Evolutionary conservation across 2,888 invertebrate genomes (phyloP).

Genomic region (Caenorhabditis afra): DNA sequence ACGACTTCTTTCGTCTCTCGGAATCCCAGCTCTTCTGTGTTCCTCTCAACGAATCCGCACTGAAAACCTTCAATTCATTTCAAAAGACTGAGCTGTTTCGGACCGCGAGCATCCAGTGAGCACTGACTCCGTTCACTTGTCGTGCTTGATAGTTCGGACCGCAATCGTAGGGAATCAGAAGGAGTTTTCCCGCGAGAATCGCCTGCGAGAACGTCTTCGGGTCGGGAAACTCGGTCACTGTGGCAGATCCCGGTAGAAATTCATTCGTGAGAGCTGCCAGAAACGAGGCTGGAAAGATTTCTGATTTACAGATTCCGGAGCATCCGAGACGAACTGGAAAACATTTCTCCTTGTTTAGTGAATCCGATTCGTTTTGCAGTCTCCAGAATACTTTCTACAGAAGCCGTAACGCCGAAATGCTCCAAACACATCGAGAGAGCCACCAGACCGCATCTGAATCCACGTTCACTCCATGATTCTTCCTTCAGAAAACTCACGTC

Average conservation of each 20-base stretch:
- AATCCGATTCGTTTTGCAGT: slow-evolving; percentile 85
- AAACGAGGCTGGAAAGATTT: slow-evolving; percentile 55
- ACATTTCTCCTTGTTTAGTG: slow-evolving; percentile 91
- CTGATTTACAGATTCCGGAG: not conserved
- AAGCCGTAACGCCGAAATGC: slow-evolving; percentile 69
- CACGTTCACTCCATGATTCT: not conserved
- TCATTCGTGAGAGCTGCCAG: slow-evolving; percentile 59
- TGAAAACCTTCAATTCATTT: slow-evolving; percentile 10
- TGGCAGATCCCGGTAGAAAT: slow-evolving; percentile 32
- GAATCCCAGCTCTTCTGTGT: not conserved
- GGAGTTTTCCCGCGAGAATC: slow-evolving; percentile 35
- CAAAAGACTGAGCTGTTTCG: slow-evolving; percentile 13
- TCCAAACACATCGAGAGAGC: slow-evolving; percentile 61
- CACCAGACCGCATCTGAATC: slow-evolving; percentile 65
- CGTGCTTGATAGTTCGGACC: slow-evolving; percentile 76
- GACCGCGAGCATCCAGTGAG: slow-evolving; percentile 77
- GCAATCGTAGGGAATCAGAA: slow-evolving; percentile 77
- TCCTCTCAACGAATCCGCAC: slow-evolving; percentile 41
- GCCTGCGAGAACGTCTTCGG: slow-evolving; percentile 26
- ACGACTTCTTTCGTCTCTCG: slow-evolving; percentile 8
- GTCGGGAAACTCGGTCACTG: slow-evolving; percentile 51
- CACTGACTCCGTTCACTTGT: slow-evolving; percentile 66
- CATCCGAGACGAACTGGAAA: slow-evolving; percentile 63
- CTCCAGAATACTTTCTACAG: slow-evolving; percentile 83
- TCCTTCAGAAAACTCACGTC: slow-evolving; percentile 16